A percentile compares a stretch with the other conserved stretches of the same genome.
phyloP scores from a whole-genome alignment of 2,797 vertebrate species.

The Mormyrus proboscirostris region DNA sequence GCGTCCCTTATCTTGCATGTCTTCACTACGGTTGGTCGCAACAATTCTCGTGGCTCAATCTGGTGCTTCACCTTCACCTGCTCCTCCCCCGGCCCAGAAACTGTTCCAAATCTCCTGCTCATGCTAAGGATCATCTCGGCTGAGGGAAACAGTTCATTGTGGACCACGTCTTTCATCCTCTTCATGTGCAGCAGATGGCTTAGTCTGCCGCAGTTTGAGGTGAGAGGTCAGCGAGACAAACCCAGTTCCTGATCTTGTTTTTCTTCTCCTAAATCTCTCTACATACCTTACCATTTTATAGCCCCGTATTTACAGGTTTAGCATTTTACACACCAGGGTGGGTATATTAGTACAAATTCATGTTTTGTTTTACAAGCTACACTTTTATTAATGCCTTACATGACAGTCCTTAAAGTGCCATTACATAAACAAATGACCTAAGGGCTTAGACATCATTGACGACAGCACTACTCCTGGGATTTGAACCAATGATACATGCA shows the following conservation, averaged over 20 bases:
- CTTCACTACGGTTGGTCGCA: conserved; percentile 18
- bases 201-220: conserved; percentile 52
- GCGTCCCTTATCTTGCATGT: conserved; percentile 32
- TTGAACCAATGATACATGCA: neutral
- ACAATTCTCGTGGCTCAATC: neutral
- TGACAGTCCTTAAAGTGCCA: neutral
- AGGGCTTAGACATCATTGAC: neutral
- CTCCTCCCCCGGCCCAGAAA: conserved; percentile 28
- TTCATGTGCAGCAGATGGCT: conserved; percentile 51
- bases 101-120: conserved; percentile 56
- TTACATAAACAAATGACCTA: neutral
- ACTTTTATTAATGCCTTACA: conserved; percentile 6
- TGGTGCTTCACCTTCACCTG: neutral
- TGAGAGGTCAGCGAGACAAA: neutral
- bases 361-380: neutral
- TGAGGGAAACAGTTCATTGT: conserved; percentile 65
- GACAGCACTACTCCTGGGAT: neutral
- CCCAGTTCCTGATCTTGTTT: neutral
- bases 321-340: neutral
- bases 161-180: conserved; percentile 56
- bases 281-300: neutral
- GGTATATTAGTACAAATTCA: neutral
- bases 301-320: neutral
- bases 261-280: neutral
- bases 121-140: conserved; percentile 65